phyloP scores from a whole-genome alignment of 2,113 vertebrate species.

The Gymnobelideus leadbeateri region DNA sequence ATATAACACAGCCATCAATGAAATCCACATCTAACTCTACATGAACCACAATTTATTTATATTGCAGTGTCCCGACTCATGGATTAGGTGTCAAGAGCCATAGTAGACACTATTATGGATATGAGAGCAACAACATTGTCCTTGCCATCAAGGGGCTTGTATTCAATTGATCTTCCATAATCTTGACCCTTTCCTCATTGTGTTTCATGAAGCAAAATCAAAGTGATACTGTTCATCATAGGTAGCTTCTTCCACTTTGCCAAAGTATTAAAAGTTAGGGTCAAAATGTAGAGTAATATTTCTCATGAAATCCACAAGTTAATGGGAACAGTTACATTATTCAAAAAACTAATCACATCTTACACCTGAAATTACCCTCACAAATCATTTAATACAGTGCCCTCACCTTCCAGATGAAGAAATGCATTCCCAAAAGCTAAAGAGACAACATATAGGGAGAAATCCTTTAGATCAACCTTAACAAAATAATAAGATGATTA shows the following conservation, averaged over 20 bases:
- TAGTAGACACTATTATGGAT: not conserved
- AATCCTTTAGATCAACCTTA: not conserved
- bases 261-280: not conserved
- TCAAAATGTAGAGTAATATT: not conserved
- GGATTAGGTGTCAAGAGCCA: not conserved
- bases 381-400: not conserved
- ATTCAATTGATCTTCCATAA: not conserved
- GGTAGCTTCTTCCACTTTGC: not conserved
- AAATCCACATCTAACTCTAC: not conserved
- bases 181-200: not conserved
- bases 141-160: not conserved
- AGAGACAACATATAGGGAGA: not conserved
- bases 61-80: not conserved
- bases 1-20: not conserved
- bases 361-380: not conserved
- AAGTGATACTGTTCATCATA: not conserved
- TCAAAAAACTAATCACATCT: not conserved
- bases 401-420: not conserved
- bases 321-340: not conserved
- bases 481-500: slow-evolving; percentile 1
- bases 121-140: not conserved
- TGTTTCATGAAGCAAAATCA: not conserved
- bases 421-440: not conserved
- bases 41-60: not conserved
- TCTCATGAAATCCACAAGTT: not conserved